Conservation (phyloP, 2,888 invertebrate genomes). For the Polyommatus iphigenia region DNA sequence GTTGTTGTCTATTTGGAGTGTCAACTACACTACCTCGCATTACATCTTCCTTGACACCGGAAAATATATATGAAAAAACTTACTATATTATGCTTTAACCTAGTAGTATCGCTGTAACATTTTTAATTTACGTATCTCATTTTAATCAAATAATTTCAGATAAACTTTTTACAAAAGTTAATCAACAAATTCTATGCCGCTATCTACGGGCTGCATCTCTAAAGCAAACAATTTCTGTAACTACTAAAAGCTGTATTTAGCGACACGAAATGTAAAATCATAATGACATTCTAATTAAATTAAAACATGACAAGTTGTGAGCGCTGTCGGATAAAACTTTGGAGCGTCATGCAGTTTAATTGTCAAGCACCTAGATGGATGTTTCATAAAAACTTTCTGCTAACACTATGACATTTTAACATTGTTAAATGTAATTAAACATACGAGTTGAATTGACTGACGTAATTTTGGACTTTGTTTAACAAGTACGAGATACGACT, state of each 20-base stretch:
- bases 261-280: neutral
- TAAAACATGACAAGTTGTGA: slow-evolving; percentile 14
- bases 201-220: neutral
- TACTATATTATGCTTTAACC: too few species aligned
- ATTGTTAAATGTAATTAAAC: neutral
- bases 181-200: neutral
- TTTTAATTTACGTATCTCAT: neutral
- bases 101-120: too few species aligned
- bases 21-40: too few species aligned
- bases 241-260: slow-evolving; percentile 3
- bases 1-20: too few species aligned
- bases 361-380: neutral
- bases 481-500: too few species aligned
- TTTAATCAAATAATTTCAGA: neutral
- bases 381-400: neutral
- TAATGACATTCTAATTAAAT: slow-evolving; percentile 19
- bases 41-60: too few species aligned
- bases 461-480: neutral
- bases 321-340: slow-evolving; percentile 19
- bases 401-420: neutral
- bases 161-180: neutral
- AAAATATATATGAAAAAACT: too few species aligned
- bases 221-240: neutral
- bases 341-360: slow-evolving; percentile 2
- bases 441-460: neutral